Conservation (phyloP, 2,113 vertebrate species). For the Thalassarche chlororhynchos region DNA sequence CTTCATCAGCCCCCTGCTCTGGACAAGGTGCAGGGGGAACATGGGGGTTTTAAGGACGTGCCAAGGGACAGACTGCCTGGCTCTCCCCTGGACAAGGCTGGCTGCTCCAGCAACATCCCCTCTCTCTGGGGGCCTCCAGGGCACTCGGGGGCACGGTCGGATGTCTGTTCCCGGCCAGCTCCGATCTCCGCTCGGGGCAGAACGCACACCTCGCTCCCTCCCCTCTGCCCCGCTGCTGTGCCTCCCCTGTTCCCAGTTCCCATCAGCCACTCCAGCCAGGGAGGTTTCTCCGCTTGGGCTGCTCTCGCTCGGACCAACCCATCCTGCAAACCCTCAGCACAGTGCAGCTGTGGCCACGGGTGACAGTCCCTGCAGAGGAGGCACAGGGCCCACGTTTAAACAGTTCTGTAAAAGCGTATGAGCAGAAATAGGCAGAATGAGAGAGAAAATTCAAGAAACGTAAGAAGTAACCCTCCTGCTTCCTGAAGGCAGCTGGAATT, state of each 20-base stretch:
- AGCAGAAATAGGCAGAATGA: background rate
- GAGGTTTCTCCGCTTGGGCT: background rate
- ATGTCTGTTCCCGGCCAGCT: background rate
- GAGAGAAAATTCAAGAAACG: background rate
- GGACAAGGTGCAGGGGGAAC: too few relatives aligned
- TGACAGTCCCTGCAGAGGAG: rapidly evolving
- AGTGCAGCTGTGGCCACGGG: rapidly evolving
- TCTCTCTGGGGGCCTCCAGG: background rate
- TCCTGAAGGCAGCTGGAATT: background rate
- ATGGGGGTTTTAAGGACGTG: too few relatives aligned
- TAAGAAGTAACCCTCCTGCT: background rate
- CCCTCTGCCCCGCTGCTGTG: too few relatives aligned
- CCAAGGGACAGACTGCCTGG: background rate
- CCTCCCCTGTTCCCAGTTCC: background rate
- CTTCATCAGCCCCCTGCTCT: background rate
- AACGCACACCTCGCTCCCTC: rapidly evolving
- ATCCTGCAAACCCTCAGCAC: background rate
- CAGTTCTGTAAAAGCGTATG: background rate
- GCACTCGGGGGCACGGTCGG: rapidly evolving
- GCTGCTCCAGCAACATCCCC: background rate
- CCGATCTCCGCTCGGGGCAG: rapidly evolving
- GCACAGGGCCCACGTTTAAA: background rate
- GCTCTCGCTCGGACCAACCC: background rate
- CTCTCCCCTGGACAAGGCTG: background rate
- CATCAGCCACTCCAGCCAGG: background rate